Conservation (phyloP, 1,140 invertebrate genomes). For the Temnothorax curvispinosus region DNA sequence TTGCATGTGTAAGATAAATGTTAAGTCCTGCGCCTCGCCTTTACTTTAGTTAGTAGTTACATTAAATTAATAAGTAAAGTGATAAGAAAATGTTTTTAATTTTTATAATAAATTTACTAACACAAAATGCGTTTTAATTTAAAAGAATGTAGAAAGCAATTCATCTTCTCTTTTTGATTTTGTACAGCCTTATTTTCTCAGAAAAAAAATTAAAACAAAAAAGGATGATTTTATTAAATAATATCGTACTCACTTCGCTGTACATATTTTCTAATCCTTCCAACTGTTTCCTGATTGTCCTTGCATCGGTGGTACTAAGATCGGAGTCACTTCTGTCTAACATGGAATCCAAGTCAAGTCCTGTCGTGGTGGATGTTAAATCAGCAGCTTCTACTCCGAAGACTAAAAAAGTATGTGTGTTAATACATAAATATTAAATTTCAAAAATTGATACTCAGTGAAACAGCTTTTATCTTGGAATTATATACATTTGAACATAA, state of each 20-base stretch:
- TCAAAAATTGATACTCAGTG: neutral
- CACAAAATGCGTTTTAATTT: slow-evolving; percentile 3
- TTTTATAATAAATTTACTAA: neutral
- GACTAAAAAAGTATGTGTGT: slow-evolving; percentile 81
- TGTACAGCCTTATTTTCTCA: neutral
- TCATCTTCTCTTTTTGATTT: neutral
- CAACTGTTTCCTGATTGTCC: slow-evolving; percentile 93
- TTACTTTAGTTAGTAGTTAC: neutral
- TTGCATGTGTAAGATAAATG: neutral
- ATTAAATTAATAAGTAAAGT: neutral
- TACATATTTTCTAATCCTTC: slow-evolving; percentile 96
- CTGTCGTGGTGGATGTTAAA: slow-evolving; percentile 91
- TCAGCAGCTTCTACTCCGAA: slow-evolving; percentile 91
- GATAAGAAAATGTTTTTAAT: neutral
- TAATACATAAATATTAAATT: neutral
- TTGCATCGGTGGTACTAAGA: slow-evolving; percentile 91
- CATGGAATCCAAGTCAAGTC: slow-evolving; percentile 93
- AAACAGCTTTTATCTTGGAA: neutral
- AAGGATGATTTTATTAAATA: neutral
- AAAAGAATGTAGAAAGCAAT: neutral
- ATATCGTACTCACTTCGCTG: slow-evolving; percentile 87
- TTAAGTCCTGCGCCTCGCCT: neutral
- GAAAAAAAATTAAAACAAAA: neutral
- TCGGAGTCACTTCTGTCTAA: slow-evolving; percentile 92
- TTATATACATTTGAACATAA: neutral